Evolutionary conservation across 2,888 invertebrate genomes (phyloP), one percentile per base, ranked within the genome.

Genomic region (Zeuzera pyrina): DNA sequence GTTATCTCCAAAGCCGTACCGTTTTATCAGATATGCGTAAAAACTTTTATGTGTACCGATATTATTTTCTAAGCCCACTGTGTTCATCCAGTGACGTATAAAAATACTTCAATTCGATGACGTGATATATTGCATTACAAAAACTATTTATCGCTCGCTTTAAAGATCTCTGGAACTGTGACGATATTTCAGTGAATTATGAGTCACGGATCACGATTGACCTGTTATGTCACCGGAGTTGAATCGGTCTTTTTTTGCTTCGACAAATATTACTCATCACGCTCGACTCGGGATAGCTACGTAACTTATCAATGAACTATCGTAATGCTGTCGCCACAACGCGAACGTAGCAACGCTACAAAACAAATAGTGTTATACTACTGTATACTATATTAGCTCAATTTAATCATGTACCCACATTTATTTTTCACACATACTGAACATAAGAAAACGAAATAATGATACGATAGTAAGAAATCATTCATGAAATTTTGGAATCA

Each of bases 171-270:
- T 58, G 67, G 70, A 71, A 71, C 39, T 66, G 67, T 73, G 76
- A 76, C 72, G 68, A 65, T 52, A 65, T 58, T 72, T 64, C 63
- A 59, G 47, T 47, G 61, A 69, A 67, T 47, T 41, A 49, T 77
- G 78, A 76, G 40, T 77, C 77, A 78, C 43, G 45, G 52, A 45
- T 50, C 41, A 47, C 48, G 43, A 45, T 45, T 50, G 51, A 52
- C 49, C 55, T 51, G 52, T 52, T 56, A 42, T 47, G 45, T 47
- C 42, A 42, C 41, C 43, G 48, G 46, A 46, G 36, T 31, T 31
- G 33, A 15, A 34, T 43, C 40, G 43, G 34, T 32, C 34, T 72
- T 72, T n/a, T 74, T 76, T 73, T 70, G 58, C 64, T 57, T 53
- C 42, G 47, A 43, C 45, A 35, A 34, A 29, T 41, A 61, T 77